phyloP scores from a whole-genome alignment of 30 jellyfish, hydroid and myxozoan species.

The Rhopilema esculentum region DNA sequence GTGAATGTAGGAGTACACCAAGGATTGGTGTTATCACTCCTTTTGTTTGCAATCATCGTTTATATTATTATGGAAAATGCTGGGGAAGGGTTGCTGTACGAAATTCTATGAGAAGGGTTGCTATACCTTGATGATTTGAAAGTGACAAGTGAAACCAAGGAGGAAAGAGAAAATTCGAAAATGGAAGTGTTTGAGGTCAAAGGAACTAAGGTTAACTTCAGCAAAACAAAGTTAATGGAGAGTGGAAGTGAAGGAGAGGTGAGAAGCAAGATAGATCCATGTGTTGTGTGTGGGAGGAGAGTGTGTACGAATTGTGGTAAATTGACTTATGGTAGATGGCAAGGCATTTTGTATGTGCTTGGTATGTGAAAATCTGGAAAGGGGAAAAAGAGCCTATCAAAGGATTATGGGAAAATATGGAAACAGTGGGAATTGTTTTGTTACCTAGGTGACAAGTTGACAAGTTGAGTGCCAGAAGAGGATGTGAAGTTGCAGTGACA shows the following conservation, averaged over 20 bases:
- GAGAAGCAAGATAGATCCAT: too few species aligned
- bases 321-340: not conserved
- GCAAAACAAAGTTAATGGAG: not conserved
- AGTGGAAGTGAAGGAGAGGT: too few species aligned
- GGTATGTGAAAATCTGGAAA: not conserved
- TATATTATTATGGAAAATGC: not conserved
- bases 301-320: not conserved
- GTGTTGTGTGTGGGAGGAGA: constrained; percentile 1
- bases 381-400: not conserved
- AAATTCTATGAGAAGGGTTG: not conserved
- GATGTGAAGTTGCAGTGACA: not conserved
- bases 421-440: not conserved
- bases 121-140: not conserved
- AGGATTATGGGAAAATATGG: not conserved
- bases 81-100: not conserved
- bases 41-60: not conserved
- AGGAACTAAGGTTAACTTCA: not conserved
- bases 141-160: too few species aligned
- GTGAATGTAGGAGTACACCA: not conserved
- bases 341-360: not conserved
- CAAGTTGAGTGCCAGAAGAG: not conserved
- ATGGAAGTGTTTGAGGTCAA: not conserved
- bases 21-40: not conserved
- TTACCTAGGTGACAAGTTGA: not conserved
- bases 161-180: too few species aligned